These are phyloP conservation scores for Cossypha dichroa DNA, from an alignment of 2,797 vertebrate species.

Conservation along the genomic window DNA sequence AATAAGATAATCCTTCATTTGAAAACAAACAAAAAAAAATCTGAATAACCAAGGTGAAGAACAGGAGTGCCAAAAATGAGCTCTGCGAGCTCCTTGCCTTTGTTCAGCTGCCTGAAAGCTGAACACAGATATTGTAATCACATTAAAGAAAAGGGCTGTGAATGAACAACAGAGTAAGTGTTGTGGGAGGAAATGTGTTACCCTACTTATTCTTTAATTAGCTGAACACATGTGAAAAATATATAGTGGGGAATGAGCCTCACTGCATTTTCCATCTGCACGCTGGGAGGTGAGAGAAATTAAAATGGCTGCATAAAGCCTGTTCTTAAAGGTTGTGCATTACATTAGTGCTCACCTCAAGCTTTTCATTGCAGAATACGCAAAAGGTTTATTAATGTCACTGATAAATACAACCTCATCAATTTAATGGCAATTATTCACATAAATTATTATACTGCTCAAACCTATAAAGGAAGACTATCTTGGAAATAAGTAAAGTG, in stretches of 20 bases:
- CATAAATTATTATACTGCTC: constrained; percentile 40
- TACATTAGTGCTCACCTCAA: constrained; percentile 6
- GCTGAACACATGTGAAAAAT: constrained; percentile 1
- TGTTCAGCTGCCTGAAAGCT: not conserved
- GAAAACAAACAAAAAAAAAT: not conserved
- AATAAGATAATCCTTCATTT: not conserved
- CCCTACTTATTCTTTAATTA: not conserved
- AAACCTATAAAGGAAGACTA: constrained; percentile 66
- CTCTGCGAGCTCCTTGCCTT: not conserved
- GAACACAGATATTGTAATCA: not conserved
- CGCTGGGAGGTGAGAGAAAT: constrained; percentile 10
- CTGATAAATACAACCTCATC: constrained; percentile 31
- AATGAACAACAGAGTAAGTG: not conserved
- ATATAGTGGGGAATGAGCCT: not conserved
- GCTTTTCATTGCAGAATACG: not conserved
- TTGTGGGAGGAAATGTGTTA: constrained; percentile 14
- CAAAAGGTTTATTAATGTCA: not conserved
- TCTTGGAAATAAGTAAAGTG: constrained; percentile 66
- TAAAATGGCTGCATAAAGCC: not conserved
- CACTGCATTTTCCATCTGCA: constrained; percentile 11
- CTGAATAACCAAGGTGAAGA: not conserved
- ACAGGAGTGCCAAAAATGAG: not conserved
- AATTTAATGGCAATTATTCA: constrained; percentile 21
- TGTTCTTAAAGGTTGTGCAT: not conserved
- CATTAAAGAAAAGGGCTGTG: not conserved